Evolutionary conservation across 2,888 invertebrate species (phyloP).

Genomic region (Eupithecia pulchellata): DNA sequence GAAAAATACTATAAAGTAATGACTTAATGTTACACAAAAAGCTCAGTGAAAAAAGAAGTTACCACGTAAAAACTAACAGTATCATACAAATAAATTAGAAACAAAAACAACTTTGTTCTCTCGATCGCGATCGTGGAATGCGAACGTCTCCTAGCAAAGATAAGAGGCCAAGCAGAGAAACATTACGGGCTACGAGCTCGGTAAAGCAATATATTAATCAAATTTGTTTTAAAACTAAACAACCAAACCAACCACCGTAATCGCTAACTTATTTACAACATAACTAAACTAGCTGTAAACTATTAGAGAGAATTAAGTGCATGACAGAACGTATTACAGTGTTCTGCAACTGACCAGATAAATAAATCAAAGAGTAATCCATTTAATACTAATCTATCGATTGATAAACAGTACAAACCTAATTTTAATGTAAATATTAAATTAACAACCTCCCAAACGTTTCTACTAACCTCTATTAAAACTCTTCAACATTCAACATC

Average conservation of each 20-base stretch:
- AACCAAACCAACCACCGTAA: conserved; percentile 79
- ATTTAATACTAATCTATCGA: conserved; percentile 56
- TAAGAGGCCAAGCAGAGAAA: conserved; percentile 51
- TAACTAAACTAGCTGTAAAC: conserved; percentile 66
- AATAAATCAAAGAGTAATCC: conserved; percentile 55
- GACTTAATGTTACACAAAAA: conserved; percentile 57
- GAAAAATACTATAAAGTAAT: conserved; percentile 57
- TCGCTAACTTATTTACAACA: conserved; percentile 70
- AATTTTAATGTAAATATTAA: conserved; percentile 66
- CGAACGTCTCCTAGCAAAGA: conserved; percentile 32
- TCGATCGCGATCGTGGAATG: conserved; percentile 30
- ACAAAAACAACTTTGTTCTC: conserved; percentile 84
- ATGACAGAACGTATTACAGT: conserved; percentile 51
- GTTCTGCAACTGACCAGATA: conserved; percentile 63
- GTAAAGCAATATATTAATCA: conserved; percentile 73
- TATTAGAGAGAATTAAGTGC: conserved; percentile 76
- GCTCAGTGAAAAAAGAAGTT: conserved; percentile 52
- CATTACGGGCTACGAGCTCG: conserved; percentile 46
- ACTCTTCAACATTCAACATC: conserved; percentile 84
- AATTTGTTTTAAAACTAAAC: conserved; percentile 63
- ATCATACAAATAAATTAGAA: conserved; percentile 84
- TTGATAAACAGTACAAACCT: conserved; percentile 58
- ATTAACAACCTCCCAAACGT: conserved; percentile 79
- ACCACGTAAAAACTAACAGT: conserved; percentile 72
- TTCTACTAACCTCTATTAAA: conserved; percentile 79